Percentiles rank a stretch among this genome's conserved stretches.
phyloP scores from a whole-genome alignment of 2,888 invertebrate genomes.

The Pheosia tremula region DNA sequence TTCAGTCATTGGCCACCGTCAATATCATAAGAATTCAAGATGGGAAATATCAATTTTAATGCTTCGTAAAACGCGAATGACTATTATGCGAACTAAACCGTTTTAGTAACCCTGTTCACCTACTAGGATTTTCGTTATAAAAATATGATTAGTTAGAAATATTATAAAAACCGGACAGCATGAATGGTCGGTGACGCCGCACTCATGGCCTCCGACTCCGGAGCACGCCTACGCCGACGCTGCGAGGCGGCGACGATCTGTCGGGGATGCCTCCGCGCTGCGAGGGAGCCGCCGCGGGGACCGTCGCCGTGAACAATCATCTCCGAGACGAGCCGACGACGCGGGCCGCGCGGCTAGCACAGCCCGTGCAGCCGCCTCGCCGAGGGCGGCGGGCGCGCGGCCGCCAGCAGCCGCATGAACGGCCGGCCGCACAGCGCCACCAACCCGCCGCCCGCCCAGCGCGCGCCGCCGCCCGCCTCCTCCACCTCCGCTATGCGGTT shows the following conservation, averaged over 20 bases:
- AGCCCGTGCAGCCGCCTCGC: slow-evolving; percentile 74
- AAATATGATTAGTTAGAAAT: slow-evolving; percentile 37
- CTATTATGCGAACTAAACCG: slow-evolving; percentile 45
- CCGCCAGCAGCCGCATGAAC: slow-evolving; percentile 77
- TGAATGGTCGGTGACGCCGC: slow-evolving; percentile 7
- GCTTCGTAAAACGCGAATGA: slow-evolving; percentile 19
- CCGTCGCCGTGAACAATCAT: slow-evolving; percentile 26
- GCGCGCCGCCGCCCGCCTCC: slow-evolving; percentile 84
- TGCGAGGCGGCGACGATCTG: slow-evolving; percentile 6
- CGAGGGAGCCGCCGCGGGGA: slow-evolving; percentile 12
- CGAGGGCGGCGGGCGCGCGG: slow-evolving; percentile 73
- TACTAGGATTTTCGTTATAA: slow-evolving; percentile 44
- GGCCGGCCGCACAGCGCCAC: slow-evolving; percentile 77
- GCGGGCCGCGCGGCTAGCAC: slow-evolving; percentile 54
- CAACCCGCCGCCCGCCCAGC: slow-evolving; percentile 70
- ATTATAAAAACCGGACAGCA: slow-evolving; percentile 33
- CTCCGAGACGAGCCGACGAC: slow-evolving; percentile 15
- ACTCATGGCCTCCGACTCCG: neutral
- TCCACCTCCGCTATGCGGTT: slow-evolving; percentile 95
- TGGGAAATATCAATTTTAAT: slow-evolving; percentile 18
- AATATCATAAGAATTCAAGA: slow-evolving; percentile 6
- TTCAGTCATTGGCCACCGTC: slow-evolving; percentile 7
- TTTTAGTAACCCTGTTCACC: slow-evolving; percentile 74
- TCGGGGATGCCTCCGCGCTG: slow-evolving; percentile 10
- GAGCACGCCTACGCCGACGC: slow-evolving; percentile 3